Conservation (phyloP, 2,797 vertebrate genomes). For the Paedocypris micromegethes region DNA sequence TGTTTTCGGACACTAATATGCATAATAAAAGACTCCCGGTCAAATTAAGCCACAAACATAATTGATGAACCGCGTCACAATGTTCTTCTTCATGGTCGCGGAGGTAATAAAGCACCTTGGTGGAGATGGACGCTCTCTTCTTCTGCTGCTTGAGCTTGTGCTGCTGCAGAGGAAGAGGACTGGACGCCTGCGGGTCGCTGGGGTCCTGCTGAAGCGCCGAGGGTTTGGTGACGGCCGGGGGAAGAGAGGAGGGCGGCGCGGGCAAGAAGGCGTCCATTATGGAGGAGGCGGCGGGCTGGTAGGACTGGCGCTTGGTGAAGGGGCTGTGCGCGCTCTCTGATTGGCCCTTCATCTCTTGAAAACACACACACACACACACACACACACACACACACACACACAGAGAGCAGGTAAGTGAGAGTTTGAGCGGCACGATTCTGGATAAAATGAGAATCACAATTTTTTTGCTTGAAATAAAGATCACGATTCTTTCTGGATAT, state of each 20-base stretch:
- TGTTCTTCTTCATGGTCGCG: too few species aligned
- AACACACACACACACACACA: too few species aligned
- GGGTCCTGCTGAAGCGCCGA: conserved; percentile 78
- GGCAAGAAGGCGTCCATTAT: conserved; percentile 96
- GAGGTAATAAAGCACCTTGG: too few species aligned
- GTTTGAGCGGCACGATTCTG: too few species aligned
- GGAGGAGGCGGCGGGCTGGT: conserved; percentile 78
- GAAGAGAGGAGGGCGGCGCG: conserved; percentile 63
- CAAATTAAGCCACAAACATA: too few species aligned
- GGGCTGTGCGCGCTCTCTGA: conserved; percentile 80
- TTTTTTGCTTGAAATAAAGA: too few species aligned
- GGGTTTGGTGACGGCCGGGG: conserved; percentile 70
- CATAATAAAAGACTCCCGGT: too few species aligned
- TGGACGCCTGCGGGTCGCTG: conserved; percentile 89
- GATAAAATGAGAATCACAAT: too few species aligned
- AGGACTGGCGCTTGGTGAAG: conserved; percentile 89
- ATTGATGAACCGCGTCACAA: too few species aligned
- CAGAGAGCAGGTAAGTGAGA: not conserved
- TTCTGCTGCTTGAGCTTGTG: conserved; percentile 96
- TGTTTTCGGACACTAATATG: too few species aligned
- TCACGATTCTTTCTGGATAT: too few species aligned
- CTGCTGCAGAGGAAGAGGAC: conserved; percentile 91
- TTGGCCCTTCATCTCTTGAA: conserved; percentile 89
- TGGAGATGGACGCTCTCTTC: conserved; percentile 88
- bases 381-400: too few species aligned